Conservation (phyloP, 2,888 invertebrate genomes). For the Epistrophella euchroma region DNA sequence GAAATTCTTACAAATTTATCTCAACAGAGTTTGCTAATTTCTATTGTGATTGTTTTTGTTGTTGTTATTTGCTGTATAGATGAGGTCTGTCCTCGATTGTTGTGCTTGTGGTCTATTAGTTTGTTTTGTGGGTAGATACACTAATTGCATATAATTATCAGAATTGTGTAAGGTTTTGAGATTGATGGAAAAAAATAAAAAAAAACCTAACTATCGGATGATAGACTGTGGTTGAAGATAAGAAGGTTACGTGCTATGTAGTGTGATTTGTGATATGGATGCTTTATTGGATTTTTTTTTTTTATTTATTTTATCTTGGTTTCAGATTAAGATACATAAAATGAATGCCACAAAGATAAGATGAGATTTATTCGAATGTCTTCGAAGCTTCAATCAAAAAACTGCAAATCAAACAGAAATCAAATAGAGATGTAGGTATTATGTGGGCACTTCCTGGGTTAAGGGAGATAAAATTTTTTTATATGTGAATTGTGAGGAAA, state of each 20-base stretch:
- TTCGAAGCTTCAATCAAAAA: background rate
- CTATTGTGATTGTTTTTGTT: slow-evolving; percentile 10
- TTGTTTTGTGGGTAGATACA: slow-evolving; percentile 57
- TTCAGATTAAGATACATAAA: slow-evolving; percentile 6
- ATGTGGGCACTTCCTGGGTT: background rate
- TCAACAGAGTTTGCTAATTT: slow-evolving; percentile 28
- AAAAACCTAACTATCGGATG: slow-evolving; percentile 42
- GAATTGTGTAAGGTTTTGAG: slow-evolving; percentile 56
- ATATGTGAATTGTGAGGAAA: background rate
- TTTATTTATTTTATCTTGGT: slow-evolving; percentile 40
- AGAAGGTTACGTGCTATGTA: background rate
- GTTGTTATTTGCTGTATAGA: slow-evolving; percentile 18
- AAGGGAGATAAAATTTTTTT: slow-evolving; percentile 14
- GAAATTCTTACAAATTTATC: slow-evolving; percentile 38
- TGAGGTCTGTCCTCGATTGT: slow-evolving; percentile 35
- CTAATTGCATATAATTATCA: slow-evolving; percentile 72
- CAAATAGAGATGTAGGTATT: no score
- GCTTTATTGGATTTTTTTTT: slow-evolving; percentile 20
- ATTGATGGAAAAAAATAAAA: slow-evolving; percentile 22
- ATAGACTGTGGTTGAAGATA: slow-evolving; percentile 36
- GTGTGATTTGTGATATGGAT: slow-evolving; percentile 22
- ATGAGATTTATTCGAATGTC: slow-evolving; percentile 33
- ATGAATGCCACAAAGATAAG: slow-evolving; percentile 31
- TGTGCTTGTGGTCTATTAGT: slow-evolving; percentile 55
- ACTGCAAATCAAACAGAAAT: slow-evolving; percentile 34